Conservation (phyloP, 2,113 vertebrate species). For the Oncorhynchus keta region DNA sequence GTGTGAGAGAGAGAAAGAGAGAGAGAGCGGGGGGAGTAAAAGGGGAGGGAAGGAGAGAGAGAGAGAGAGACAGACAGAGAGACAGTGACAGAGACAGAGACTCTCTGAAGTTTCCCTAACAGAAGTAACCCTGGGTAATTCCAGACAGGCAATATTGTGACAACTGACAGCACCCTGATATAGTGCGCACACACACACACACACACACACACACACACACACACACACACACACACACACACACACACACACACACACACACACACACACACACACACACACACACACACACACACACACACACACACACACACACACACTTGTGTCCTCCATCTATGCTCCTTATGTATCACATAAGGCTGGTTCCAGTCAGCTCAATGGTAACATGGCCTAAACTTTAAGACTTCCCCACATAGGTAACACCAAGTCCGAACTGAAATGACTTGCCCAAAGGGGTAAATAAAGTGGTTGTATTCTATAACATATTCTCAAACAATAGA, state of each 20-base stretch:
- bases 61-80: too few species aligned
- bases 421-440: too few species aligned
- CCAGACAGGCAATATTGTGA: background rate
- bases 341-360: background rate
- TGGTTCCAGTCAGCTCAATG: background rate
- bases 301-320: conserved; percentile 2
- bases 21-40: too few species aligned
- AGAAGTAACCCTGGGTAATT: too few species aligned
- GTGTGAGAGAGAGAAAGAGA: too few species aligned
- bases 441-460: too few species aligned
- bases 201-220: background rate
- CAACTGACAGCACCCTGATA: background rate
- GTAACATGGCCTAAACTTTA: background rate
- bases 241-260: conserved; percentile 10
- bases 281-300: background rate
- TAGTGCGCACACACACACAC: background rate
- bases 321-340: background rate
- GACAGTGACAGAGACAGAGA: too few species aligned
- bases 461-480: too few species aligned
- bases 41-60: too few species aligned
- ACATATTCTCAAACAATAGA: too few species aligned
- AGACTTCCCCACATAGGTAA: too few species aligned
- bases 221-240: conserved; percentile 1
- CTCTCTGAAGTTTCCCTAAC: too few species aligned
- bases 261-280: background rate